phyloP scores from a whole-genome alignment of 2,888 invertebrate species.

The Lepidocyrtoides sp. region DNA sequence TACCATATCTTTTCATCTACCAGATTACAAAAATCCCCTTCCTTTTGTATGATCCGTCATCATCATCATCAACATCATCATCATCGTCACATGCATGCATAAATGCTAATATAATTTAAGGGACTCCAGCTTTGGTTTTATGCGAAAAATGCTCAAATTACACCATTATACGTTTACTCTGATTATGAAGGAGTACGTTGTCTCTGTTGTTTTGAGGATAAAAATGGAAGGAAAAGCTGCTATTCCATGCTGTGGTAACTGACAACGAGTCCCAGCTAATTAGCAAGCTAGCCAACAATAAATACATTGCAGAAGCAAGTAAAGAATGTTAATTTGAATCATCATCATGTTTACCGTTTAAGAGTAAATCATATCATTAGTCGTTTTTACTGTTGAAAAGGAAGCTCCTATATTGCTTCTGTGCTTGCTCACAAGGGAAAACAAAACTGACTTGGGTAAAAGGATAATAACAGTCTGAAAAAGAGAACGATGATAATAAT shows the following conservation, averaged over 20 bases:
- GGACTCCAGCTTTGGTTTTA: constrained; percentile 10
- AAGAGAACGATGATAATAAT: constrained; percentile 17
- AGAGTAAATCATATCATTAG: constrained; percentile 55
- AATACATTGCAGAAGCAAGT: background rate
- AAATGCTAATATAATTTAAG: constrained; percentile 29
- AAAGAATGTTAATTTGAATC: constrained; percentile 56
- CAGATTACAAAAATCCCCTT: too few relatives aligned
- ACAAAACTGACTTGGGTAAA: background rate
- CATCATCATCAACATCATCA: background rate
- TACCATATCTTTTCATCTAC: too few relatives aligned
- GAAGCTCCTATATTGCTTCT: constrained; percentile 22
- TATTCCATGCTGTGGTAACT: constrained; percentile 29
- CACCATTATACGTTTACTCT: constrained; percentile 42
- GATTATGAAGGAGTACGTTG: background rate
- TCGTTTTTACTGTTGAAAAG: background rate
- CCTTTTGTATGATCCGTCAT: too few relatives aligned
- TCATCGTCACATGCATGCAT: background rate
- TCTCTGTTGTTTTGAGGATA: constrained; percentile 4
- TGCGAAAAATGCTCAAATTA: constrained; percentile 51
- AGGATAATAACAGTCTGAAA: constrained; percentile 40
- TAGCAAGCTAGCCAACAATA: constrained; percentile 60
- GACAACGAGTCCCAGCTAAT: constrained; percentile 59
- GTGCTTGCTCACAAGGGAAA: constrained; percentile 13
- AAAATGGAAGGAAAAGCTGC: constrained; percentile 48
- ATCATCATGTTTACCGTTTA: constrained; percentile 50